Conservation (phyloP, 1,140 invertebrate genomes). For the Melipona quadrifasciata region DNA sequence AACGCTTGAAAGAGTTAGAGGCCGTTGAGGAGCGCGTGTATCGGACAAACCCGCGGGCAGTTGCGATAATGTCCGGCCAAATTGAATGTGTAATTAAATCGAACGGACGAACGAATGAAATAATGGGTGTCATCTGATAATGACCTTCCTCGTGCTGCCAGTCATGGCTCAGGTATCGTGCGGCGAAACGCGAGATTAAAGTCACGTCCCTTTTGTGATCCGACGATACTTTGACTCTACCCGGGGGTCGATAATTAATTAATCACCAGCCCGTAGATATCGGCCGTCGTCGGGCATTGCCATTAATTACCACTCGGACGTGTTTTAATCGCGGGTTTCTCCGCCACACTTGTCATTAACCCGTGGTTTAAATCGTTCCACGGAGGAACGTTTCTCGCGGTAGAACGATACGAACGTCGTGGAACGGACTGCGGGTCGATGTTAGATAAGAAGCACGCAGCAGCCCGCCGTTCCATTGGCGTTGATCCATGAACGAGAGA, state of each 20-base stretch:
- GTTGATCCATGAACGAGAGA: not conserved
- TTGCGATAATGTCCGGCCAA: conserved; percentile 64
- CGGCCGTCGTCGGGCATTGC: conserved; percentile 46
- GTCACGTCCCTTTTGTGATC: conserved; percentile 68
- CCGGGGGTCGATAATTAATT: conserved; percentile 73
- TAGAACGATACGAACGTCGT: not conserved
- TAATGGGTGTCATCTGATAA: conserved; percentile 74
- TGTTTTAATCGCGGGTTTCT: conserved; percentile 11
- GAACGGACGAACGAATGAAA: conserved; percentile 65
- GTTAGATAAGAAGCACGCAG: too few relatives aligned
- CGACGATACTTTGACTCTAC: conserved; percentile 61
- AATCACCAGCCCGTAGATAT: conserved; percentile 70
- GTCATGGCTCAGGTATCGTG: conserved; percentile 64
- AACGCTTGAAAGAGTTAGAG: conserved; percentile 37
- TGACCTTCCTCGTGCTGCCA: conserved; percentile 66
- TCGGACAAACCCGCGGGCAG: conserved; percentile 51
- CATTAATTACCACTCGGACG: conserved; percentile 63
- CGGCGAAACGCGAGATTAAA: conserved; percentile 61
- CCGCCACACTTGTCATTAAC: conserved; percentile 39
- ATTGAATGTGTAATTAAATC: conserved; percentile 75
- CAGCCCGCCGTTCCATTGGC: not conserved
- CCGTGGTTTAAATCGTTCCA: not conserved
- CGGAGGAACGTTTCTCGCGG: not conserved
- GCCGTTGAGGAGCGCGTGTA: conserved; percentile 51
- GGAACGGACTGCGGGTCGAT: not conserved